These are phyloP conservation scores for Caenorhabditis brenneri DNA, from an alignment of 1,140 invertebrate genomes.

Conservation along the genomic window DNA sequence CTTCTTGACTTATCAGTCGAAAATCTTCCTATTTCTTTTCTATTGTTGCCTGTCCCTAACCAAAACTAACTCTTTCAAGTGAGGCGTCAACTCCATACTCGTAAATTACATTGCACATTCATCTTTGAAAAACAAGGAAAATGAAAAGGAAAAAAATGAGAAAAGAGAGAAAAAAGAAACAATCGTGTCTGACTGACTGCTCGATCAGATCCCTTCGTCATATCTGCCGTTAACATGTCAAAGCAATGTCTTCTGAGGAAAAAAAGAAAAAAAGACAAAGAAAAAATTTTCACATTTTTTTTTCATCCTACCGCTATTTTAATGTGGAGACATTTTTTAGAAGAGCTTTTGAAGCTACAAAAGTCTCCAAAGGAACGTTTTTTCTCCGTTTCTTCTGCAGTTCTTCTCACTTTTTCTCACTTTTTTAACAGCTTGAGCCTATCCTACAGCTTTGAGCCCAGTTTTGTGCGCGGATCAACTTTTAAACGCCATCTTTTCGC, in stretches of 20 bases:
- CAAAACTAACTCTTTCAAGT: background rate
- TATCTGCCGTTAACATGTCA: slow-evolving; percentile 42
- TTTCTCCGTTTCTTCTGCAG: too few species aligned
- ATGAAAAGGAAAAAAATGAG: slow-evolving; percentile 16
- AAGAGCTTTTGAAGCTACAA: background rate
- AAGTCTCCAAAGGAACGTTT: background rate
- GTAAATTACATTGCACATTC: slow-evolving; percentile 23
- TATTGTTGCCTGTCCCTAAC: slow-evolving; percentile 1
- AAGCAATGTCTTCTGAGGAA: slow-evolving; percentile 19
- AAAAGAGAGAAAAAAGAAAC: slow-evolving; percentile 8
- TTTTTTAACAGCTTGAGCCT: background rate
- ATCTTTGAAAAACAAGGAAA: slow-evolving; percentile 23
- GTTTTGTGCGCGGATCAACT: background rate
- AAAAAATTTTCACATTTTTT: background rate
- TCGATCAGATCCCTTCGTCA: slow-evolving; percentile 30
- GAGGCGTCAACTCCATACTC: slow-evolving; percentile 27
- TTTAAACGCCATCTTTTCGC: background rate
- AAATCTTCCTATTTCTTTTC: background rate
- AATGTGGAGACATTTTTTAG: background rate
- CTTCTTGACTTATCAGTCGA: background rate
- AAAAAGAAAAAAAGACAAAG: background rate
- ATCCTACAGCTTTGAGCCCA: background rate
- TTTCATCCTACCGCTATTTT: background rate
- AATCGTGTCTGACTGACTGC: slow-evolving; percentile 17
- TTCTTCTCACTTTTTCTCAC: background rate